Evolutionary conservation across 92 coral and sea anemone species (phyloP), one percentile per base, ranked within the genome.

Genomic region (Phenganax marumi): DNA sequence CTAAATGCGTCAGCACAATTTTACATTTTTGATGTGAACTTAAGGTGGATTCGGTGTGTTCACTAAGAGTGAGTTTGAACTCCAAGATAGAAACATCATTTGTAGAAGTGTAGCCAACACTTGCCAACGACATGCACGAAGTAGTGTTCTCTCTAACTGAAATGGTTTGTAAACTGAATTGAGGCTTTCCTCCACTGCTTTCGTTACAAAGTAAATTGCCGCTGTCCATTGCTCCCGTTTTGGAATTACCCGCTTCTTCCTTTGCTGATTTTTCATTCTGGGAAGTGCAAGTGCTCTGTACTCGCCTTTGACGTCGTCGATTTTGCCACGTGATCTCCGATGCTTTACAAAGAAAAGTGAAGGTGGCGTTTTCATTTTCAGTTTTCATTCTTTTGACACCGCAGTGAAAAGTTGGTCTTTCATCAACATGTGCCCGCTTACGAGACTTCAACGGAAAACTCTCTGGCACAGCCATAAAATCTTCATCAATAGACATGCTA

Each of bases 281-380:
- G 43, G 5, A 33, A 33, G 5, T 33, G 43, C 5, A 33, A 2
- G 43, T 33, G 5, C 43, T 61, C 21, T 66, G 55, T 61, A 61
- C 11, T 49, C 83, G 83, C 9, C 83, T 65, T 25, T 60, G 56
- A 8, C 83, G 66, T 61, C 83, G 72, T 78, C 83, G 83, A 62
- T 78, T 14, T 78, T 78, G 73, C 83, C 83, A 78, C 49, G 83
- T 78, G 73, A 78, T 50, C 65, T 61, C 33, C 50, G 58, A 0
- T 60, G 83, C 83, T 47, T 12, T 63, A 47, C 83, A 78, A 2
- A 61, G 54, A 19, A 78, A 78, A 22, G 24, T 10, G 19, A 78
- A 78, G 49, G 71, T 39, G 10, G 50, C 48, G 16, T 61, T 61
- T 78, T 62, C 18, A 23, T 78, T 25, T 57, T 17, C 18, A 63